Evolutionary conservation across 2,888 invertebrate species (phyloP).

Genomic region (Caenorhabditis sp.): DNA sequence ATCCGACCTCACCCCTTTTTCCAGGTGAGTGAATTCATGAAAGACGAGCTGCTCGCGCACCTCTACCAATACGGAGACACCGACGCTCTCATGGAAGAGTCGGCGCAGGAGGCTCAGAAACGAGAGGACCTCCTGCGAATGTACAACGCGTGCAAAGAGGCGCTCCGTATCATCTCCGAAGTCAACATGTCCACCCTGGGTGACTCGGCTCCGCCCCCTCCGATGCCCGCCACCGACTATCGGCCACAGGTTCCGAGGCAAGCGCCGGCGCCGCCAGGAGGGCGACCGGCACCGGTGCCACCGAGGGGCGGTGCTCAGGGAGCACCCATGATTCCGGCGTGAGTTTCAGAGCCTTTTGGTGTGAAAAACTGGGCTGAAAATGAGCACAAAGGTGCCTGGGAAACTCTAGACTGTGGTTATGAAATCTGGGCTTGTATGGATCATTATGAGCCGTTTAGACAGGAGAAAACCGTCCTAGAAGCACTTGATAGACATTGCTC

Average conservation of each 20-base stretch:
- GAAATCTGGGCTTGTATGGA: too few species aligned
- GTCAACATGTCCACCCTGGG: conserved; percentile 93
- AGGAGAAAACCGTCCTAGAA: too few species aligned
- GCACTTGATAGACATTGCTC: too few species aligned
- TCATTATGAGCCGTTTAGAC: too few species aligned
- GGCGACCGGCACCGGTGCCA: conserved; percentile 73
- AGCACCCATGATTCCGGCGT: conserved; percentile 75
- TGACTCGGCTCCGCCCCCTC: conserved; percentile 93
- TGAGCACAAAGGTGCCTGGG: too few species aligned
- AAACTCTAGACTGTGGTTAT: too few species aligned
- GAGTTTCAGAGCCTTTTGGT: conserved; percentile 67
- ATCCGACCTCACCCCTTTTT: conserved; percentile 33
- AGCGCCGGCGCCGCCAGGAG: conserved; percentile 71
- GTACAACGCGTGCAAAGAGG: conserved; percentile 99
- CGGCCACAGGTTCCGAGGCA: conserved; percentile 70
- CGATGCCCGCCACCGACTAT: conserved; percentile 84
- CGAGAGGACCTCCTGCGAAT: conserved; percentile 98
- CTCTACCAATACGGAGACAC: conserved; percentile 97
- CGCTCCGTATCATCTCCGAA: conserved; percentile 95
- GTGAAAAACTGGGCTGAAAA: too few species aligned
- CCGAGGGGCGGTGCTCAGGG: conserved; percentile 68
- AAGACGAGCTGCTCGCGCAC: conserved; percentile 95
- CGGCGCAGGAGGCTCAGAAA: conserved; percentile 95
- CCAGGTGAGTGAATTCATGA: conserved; percentile 94
- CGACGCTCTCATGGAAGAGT: conserved; percentile 95